Evolutionary conservation across 2,797 vertebrate species (phyloP).

Genomic region (Lates japonicus): DNA sequence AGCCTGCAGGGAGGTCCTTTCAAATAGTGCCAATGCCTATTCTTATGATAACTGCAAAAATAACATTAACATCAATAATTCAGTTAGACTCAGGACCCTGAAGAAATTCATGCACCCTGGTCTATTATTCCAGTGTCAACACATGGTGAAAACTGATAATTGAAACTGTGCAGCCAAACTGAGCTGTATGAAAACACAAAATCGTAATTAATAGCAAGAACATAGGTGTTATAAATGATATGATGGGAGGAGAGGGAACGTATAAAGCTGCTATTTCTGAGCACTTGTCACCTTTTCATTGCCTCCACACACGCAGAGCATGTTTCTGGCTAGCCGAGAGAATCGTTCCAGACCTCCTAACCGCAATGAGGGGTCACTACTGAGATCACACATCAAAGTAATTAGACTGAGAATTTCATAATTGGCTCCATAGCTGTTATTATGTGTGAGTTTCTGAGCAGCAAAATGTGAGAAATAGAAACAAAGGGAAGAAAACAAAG

Average conservation of each 20-base stretch:
- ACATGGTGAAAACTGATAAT: conserved; percentile 33
- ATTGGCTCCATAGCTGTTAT: conserved; percentile 83
- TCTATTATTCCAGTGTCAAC: conserved; percentile 47
- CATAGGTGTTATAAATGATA: conserved; percentile 50
- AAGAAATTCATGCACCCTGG: conserved; percentile 29
- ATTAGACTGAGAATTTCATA: conserved; percentile 85
- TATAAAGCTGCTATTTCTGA: conserved; percentile 35
- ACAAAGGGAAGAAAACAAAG: conserved; percentile 76
- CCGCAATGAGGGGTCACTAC: conserved; percentile 67
- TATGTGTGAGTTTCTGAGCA: conserved; percentile 74
- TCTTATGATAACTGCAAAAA: conserved; percentile 58
- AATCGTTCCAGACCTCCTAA: conserved; percentile 74
- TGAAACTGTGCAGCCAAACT: conserved; percentile 45
- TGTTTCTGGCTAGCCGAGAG: conserved; percentile 65
- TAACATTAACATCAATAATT: conserved; percentile 64
- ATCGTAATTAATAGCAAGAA: conserved; percentile 45
- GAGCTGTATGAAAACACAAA: conserved; percentile 34
- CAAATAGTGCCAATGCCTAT: conserved; percentile 48
- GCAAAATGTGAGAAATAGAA: conserved; percentile 67
- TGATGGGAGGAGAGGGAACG: conserved; percentile 22
- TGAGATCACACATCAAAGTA: conserved; percentile 85
- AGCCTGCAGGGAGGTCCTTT: conserved; percentile 54
- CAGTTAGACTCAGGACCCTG: conserved; percentile 29
- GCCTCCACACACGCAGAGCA: conserved; percentile 23
- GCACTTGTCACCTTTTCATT: conserved; percentile 49